Evolutionary conservation across 2,113 vertebrate genomes (phyloP), one percentile per base, ranked within the genome.

Genomic region (Cyprichromis sp.): DNA sequence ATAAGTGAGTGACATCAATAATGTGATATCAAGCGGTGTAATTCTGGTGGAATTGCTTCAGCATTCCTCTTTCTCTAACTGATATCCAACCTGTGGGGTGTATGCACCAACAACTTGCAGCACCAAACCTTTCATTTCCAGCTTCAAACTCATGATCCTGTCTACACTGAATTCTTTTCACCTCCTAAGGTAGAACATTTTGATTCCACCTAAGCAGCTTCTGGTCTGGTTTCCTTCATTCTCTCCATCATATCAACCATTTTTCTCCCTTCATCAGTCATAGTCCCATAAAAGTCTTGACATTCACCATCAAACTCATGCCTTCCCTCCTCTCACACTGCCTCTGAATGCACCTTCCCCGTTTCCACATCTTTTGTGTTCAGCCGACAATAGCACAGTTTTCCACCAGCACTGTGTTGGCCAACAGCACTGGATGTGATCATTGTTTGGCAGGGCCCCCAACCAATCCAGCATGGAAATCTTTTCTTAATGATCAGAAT

Each of bases 201-300:
- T 4, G 36, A 71, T 40, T 71, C 63, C 36, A 40, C 12, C 7
- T 21, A 8, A 21, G 3, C n/a, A 40, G 66, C 0, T 42, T 8
- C 66, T 71, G 2, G 36, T 0, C 63, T 24, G 61, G 31, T 9
- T 0, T 66, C 61, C 61, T 36, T 66, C 61, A n/a, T 66, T n/a
- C 0, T 66, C 61, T 36, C 61, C 31, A 66, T 66, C 31, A 66
- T 2, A 66, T 36, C 31, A 66, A n/a, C 61, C 6, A 66, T 66
- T 66, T 66, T 7, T 66, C 59, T 63, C 31, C 31, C 59, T 63
- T 63, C 0, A 36, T 63, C 59, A 66, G 61, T 0, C 61, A 66
- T 7, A 66, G 61, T 36, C 61, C 1, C 17, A 66, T 66, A 10
- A 36, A 5, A 12, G 9, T 66, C 9, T 19, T n/a, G 31, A 36